Evolutionary conservation across 2,888 invertebrate species (phyloP).

Genomic region (Bedellia somnulentella): DNA sequence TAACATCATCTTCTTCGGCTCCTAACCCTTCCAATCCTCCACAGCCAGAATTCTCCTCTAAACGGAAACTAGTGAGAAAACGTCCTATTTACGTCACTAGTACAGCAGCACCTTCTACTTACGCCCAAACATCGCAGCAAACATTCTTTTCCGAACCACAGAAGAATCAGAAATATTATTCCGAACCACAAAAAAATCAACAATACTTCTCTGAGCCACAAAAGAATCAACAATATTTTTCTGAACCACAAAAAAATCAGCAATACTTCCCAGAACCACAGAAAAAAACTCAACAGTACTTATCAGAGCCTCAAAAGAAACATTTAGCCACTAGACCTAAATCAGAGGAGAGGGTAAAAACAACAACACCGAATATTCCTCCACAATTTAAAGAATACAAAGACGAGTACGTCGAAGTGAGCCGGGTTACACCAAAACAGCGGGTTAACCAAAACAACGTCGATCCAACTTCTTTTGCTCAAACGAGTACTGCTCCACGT

Average conservation of each 20-base stretch:
- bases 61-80: conserved; percentile 41
- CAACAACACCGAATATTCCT: conserved; percentile 27
- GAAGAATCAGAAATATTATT: no score
- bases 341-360: conserved; percentile 20
- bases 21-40: conserved; percentile 17
- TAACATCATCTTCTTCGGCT: conserved; percentile 12
- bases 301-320: background rate
- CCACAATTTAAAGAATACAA: conserved; percentile 39
- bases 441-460: conserved; percentile 14
- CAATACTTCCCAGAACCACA: background rate
- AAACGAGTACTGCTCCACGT: conserved; percentile 16
- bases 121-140: conserved; percentile 23
- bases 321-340: conserved; percentile 14
- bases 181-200: background rate
- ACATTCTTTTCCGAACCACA: no score
- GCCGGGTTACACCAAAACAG: conserved; percentile 38
- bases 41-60: conserved; percentile 25
- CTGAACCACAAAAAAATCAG: background rate
- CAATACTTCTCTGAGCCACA: background rate
- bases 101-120: conserved; percentile 22
- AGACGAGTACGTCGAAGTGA: conserved; percentile 51
- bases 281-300: background rate
- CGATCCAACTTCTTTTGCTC: conserved; percentile 25
- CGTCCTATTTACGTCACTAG: conserved; percentile 34
- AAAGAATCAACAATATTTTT: background rate